These are phyloP conservation scores for Muscicapa adusta DNA, from an alignment of 2,113 vertebrate genomes.

Conservation along the genomic window DNA sequence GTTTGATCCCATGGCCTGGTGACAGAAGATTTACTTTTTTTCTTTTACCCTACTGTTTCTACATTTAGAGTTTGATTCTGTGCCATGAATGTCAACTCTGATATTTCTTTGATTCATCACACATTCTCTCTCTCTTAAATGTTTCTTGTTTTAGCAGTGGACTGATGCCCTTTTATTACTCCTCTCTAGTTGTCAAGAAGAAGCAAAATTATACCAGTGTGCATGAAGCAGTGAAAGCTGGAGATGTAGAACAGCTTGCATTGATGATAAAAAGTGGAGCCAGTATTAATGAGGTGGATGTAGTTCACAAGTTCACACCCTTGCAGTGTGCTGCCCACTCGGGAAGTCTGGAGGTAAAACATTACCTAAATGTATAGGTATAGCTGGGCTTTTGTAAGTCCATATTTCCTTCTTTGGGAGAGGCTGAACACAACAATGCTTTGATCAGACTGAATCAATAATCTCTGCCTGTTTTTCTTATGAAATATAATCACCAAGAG, in stretches of 20 bases:
- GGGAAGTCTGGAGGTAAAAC: constrained; percentile 82
- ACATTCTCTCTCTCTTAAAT: not conserved
- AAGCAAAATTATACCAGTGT: constrained; percentile 51
- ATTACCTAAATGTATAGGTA: not conserved
- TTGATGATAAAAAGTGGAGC: constrained; percentile 64
- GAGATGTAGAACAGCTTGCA: constrained; percentile 72
- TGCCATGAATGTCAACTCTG: not conserved
- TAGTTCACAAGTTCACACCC: constrained; percentile 73
- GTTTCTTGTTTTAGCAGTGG: not conserved
- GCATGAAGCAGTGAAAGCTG: constrained; percentile 72
- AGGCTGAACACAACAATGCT: not conserved
- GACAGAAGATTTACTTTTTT: not conserved
- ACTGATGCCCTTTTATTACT: not conserved
- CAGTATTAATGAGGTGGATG: constrained; percentile 72
- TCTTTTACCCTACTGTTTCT: not conserved
- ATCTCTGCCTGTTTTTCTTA: not conserved
- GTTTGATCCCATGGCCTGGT: not conserved
- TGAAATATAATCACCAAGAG: not conserved
- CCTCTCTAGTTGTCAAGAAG: constrained; percentile 53
- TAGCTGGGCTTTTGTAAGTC: not conserved
- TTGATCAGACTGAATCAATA: not conserved
- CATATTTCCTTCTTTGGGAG: not conserved
- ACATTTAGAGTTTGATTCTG: not conserved
- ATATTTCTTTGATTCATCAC: not conserved
- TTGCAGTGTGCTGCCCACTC: constrained; percentile 80